Evolutionary conservation across 2,797 vertebrate genomes (phyloP), one percentile per base, ranked within the genome.

Genomic region (Coreius guichenoti): DNA sequence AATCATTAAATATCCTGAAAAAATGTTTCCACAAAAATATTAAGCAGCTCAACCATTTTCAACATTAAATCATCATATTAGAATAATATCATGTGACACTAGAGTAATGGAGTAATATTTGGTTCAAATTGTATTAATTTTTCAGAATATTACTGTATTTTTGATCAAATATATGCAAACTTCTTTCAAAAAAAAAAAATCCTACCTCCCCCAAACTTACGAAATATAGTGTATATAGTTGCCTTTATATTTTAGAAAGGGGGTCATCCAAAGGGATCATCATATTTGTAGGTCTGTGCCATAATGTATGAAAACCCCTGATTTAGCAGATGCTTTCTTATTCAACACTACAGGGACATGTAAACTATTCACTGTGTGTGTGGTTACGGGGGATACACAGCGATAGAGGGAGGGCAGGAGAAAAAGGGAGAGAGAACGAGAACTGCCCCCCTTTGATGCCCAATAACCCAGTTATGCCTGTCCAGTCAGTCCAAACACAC

Each of bases 391-490:
- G n/a, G 33, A 61, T n/a, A 74, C 65, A 33, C 67, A 17, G 5
- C 51, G 16, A 49, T 68, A 51, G 33, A 51, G 78, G 21, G 61
- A 51, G 39, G 49, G 58, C 47, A 68, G 12, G 26, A 12, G 67
- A 81, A 61, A 79, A 80, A 51, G 31, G 43, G 23, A 33, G 74
- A 75, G 70, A 78, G 73, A 83, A 69, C 76, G 8, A 72, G 69
- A 69, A 86, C 23, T 84, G 84, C 86, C 78, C 74, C 86, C 74
- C 86, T 83, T 88, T 89, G 77, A 82, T 72, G 54, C 86, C 93
- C 90, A 81, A 90, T 93, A 90, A 76, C 92, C 93, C 91, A 89
- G 91, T 94, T 92, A 92, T 89, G 92, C 93, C 92, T 93, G 93
- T 90, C 90, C 93, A 79, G 85, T 85, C 89, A 89, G 79, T 90